These are phyloP conservation scores for Drosophila quinaria DNA, from an alignment of 2,888 invertebrate genomes.

Conservation along the genomic window DNA sequence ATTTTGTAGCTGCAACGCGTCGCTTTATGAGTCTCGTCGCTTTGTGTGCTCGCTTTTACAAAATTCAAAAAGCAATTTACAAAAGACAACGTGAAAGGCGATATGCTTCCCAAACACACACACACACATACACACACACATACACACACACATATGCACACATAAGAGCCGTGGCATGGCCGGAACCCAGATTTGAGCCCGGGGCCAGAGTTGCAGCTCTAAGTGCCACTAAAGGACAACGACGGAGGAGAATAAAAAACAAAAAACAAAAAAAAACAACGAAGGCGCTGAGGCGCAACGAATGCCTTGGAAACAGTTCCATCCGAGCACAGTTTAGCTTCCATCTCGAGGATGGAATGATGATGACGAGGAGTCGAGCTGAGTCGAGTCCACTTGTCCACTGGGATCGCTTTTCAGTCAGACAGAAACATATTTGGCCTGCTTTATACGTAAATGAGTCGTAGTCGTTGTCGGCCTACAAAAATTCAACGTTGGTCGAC, in stretches of 20 bases:
- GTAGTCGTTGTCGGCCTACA: conserved; percentile 63
- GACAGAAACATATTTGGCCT: conserved; percentile 12
- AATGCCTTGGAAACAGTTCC: conserved; percentile 41
- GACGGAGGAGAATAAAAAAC: conserved; percentile 4
- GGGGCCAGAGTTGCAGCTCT: conserved; percentile 58
- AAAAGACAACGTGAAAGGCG: conserved; percentile 80
- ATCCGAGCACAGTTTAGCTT: conserved; percentile 10
- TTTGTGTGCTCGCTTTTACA: conserved; percentile 71
- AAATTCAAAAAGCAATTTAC: conserved; percentile 82
- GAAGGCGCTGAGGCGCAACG: conserved; percentile 59
- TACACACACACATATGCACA: conserved; percentile 9
- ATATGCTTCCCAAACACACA: conserved; percentile 59
- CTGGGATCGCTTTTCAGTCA: conserved; percentile 56
- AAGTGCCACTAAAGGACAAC: conserved; percentile 74
- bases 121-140: conserved; percentile 6
- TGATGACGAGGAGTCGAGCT: conserved; percentile 15
- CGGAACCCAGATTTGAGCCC: conserved; percentile 53
- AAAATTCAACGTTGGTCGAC: conserved; percentile 44
- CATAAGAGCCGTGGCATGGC: conserved; percentile 26
- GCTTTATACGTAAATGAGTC: conserved; percentile 65
- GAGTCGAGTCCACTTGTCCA: conserved; percentile 33
- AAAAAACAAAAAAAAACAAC: conserved; percentile 26
- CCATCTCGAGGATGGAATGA: conserved; percentile 25
- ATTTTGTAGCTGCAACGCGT: conserved; percentile 71
- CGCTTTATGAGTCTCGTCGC: conserved; percentile 72